Evolutionary conservation across 1,140 invertebrate species (phyloP).

Genomic region (Musca domestica): DNA sequence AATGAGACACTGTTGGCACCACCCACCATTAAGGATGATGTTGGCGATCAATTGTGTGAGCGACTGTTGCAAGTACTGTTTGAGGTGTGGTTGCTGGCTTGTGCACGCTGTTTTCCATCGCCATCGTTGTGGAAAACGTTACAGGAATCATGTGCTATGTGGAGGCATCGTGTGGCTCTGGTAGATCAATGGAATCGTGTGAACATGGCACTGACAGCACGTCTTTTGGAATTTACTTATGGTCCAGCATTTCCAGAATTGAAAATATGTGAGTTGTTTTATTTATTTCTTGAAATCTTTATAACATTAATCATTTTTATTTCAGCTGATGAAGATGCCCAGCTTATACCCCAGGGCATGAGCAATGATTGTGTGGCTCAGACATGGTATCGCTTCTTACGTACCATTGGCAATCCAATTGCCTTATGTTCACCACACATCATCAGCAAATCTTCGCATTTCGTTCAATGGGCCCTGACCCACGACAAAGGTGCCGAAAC

Average conservation of each 20-base stretch:
- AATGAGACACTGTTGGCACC: slow-evolving; percentile 89
- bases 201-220: slow-evolving; percentile 82
- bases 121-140: slow-evolving; percentile 95
- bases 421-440: slow-evolving; percentile 84
- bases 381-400: slow-evolving; percentile 91
- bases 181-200: slow-evolving; percentile 95
- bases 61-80: slow-evolving; percentile 89
- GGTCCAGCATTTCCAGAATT: slow-evolving; percentile 82
- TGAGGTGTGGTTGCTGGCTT: slow-evolving; percentile 93
- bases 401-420: slow-evolving; percentile 91
- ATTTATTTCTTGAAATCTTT: slow-evolving; percentile 25
- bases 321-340: slow-evolving; percentile 80
- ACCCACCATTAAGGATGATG: slow-evolving; percentile 89
- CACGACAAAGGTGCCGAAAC: slow-evolving; percentile 77
- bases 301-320: slow-evolving; percentile 26
- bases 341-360: slow-evolving; percentile 79
- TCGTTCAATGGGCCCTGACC: slow-evolving; percentile 72
- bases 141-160: slow-evolving; percentile 85
- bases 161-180: slow-evolving; percentile 88
- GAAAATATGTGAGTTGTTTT: slow-evolving; percentile 68
- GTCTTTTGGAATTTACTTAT: slow-evolving; percentile 84
- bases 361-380: slow-evolving; percentile 85
- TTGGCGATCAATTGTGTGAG: slow-evolving; percentile 92
- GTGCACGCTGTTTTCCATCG: slow-evolving; percentile 81
- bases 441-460: slow-evolving; percentile 82